These are phyloP conservation scores for Xestia c-nigrum DNA, from an alignment of 2,888 invertebrate genomes.

Conservation along the genomic window DNA sequence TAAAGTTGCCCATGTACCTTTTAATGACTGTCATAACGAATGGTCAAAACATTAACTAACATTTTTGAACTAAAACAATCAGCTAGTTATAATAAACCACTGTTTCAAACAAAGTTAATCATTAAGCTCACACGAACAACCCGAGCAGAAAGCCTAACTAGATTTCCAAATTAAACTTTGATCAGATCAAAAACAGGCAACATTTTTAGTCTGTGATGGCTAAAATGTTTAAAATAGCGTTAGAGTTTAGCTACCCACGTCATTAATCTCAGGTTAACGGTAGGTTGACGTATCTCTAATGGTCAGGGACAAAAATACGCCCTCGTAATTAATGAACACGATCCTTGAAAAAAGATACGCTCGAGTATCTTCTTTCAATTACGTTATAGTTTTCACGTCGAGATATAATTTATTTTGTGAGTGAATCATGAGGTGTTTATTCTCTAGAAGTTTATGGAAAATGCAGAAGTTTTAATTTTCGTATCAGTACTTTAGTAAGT, in stretches of 20 bases:
- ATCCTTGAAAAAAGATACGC: constrained; percentile 70
- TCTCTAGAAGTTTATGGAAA: neutral
- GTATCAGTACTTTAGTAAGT: neutral
- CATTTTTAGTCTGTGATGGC: constrained; percentile 39
- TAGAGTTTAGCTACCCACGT: constrained; percentile 69
- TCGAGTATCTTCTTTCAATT: constrained; percentile 50
- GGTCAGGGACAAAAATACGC: constrained; percentile 86
- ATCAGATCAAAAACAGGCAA: constrained; percentile 41
- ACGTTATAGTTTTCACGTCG: constrained; percentile 40
- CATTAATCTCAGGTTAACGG: constrained; percentile 85
- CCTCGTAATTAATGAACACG: constrained; percentile 83
- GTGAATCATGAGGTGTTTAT: constrained; percentile 6
- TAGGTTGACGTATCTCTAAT: constrained; percentile 84
- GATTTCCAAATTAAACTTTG: constrained; percentile 48
- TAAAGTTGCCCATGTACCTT: neutral
- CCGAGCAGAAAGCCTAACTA: constrained; percentile 21
- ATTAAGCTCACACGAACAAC: constrained; percentile 24
- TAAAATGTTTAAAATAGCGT: constrained; percentile 70
- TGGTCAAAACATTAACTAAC: constrained; percentile 1
- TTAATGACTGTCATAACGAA: neutral
- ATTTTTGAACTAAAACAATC: constrained; percentile 9
- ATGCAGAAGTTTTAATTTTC: neutral
- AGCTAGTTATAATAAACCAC: constrained; percentile 18
- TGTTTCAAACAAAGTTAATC: constrained; percentile 43
- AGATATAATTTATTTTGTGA: constrained; percentile 41